Evolutionary conservation across 2,888 invertebrate genomes (phyloP), one percentile per base, ranked within the genome.

Genomic region (Drosophila birchii): DNA sequence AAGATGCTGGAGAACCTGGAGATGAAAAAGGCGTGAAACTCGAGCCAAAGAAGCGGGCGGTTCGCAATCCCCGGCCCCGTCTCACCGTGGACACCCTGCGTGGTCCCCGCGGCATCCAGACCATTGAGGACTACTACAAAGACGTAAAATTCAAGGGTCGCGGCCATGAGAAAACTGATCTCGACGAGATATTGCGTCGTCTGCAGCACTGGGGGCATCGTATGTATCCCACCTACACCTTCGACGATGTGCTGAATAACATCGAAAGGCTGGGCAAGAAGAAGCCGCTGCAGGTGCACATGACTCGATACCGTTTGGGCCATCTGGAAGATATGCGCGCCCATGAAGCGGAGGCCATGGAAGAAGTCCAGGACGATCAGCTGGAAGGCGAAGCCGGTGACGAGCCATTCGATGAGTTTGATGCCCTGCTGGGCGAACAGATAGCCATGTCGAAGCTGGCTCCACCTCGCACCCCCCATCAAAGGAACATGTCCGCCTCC

Each of bases 181-280:
- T 99, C 43, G 95, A 96, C 82, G 92, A 95, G 72, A 93, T 98
- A 0, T 94, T 99, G 93, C 95, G 96, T 61, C 95, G 95, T 66
- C 91, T 98, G 61, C 97, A 98, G 86, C 97, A 98, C 90, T 99
- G 99, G 99, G 96, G 96, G 0, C 98, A 98, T 92, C 94, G 98
- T 56, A 93, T 99, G 78, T 98, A 96, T 92, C 98, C 99, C 0
- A 97, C 96, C 90, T 96, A 96, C 90, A 94, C 95, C 16, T 99
- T 98, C 92, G 96, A 96, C 89, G 98, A 98, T 91, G 96, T 96
- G 76, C 92, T 98, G 5, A 94, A 94, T n/a, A 94, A 94, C 89
- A 93, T 96, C 23, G 98, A 98, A 91, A 95, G 95, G 70, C 93
- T 99, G 1, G 98, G 98, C 0, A 94, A 94, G 56, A 98, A 98